Base-by-base conservation (phyloP, 1,140 invertebrate genomes). In the Pinna nobilis region DNA sequence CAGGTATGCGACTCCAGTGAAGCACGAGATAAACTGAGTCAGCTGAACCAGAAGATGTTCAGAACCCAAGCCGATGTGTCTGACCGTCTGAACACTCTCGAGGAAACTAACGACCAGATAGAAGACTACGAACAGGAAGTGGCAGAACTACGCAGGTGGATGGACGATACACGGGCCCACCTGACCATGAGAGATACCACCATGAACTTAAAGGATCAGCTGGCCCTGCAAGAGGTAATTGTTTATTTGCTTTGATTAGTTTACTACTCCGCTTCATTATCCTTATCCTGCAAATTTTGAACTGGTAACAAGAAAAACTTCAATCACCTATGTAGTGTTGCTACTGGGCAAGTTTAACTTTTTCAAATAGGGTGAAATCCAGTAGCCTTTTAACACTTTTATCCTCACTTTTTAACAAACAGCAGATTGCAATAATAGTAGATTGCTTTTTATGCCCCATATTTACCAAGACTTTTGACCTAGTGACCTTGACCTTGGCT, bases 111-210 rank as follows among this genome's bases (percentile, higher is more conserved):
- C 44, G 96, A 97, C 87, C 96, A 97, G 90, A 97, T 96, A 95
- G 96, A 97, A 86, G 95, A 97, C 88, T 98, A 96, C 88, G 96
- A 98, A 87, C 94, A 93, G 86, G 98, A 98, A 87, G 92, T 98
- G 85, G 95, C 95, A 86, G 96, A 98, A 77, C 94, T 96, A 18
- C 93, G 92, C 68, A 90, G 91, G 64, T 98, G 96, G 95, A 92
- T 97, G 66, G 96, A 97, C 61, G 96, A 97, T 80, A 93, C 95
- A 32, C 91, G 92, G 72, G 92, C 93, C 69, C 91, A 91, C 33
- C 85, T 98, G 57, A 95, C 75, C 11, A 74, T 82, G 70, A 76
- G 81, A 60, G 84, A 87, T 64, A 74, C 82, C 13, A 79, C 74
- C 9, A 44, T 74, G 6, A 80, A 79, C 25, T 63, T 87, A 13